Percentiles rank a stretch among this genome's conserved stretches.
Conservation (phyloP, 2,888 invertebrate species). For the Drosophila buzzatii region DNA sequence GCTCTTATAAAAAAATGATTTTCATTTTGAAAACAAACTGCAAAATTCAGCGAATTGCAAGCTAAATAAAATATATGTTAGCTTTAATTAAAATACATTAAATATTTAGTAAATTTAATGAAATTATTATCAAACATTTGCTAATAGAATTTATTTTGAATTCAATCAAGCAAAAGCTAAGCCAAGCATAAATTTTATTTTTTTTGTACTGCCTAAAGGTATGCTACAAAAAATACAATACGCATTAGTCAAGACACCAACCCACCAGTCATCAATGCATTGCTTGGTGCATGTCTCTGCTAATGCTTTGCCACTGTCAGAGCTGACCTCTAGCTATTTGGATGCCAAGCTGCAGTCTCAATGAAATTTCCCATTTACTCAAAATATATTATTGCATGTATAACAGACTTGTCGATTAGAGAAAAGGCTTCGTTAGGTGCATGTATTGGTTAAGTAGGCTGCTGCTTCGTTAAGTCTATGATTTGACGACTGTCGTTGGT, state of each 20-base stretch:
- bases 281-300: neutral
- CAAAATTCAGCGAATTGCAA: too few species aligned
- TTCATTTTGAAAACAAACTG: too few species aligned
- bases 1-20: neutral
- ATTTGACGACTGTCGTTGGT: neutral
- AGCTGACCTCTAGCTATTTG: neutral
- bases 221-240: constrained; percentile 3
- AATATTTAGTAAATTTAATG: neutral
- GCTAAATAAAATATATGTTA: too few species aligned
- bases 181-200: neutral
- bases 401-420: neutral
- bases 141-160: neutral
- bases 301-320: neutral
- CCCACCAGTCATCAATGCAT: too few species aligned
- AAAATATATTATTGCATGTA: neutral
- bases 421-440: neutral
- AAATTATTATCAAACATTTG: neutral
- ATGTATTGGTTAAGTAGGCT: neutral
- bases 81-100: neutral
- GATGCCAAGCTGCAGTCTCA: neutral
- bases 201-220: constrained; percentile 18
- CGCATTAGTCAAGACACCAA: neutral
- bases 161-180: neutral
- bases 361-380: neutral
- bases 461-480: neutral